These are phyloP conservation scores for Etheostoma spectabile DNA, from an alignment of 2,113 vertebrate genomes.

Conservation along the genomic window DNA sequence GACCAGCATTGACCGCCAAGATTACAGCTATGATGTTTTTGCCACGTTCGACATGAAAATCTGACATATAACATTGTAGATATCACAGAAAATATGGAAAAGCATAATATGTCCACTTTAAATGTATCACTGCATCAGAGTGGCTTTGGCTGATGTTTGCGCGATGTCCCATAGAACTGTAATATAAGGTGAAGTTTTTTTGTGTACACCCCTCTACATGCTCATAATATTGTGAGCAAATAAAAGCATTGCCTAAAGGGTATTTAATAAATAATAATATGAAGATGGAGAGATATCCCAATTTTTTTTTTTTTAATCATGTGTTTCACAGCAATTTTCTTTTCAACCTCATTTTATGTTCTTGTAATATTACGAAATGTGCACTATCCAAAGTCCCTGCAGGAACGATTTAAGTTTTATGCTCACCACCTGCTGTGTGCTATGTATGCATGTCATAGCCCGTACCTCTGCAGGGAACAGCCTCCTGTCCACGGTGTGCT, in stretches of 20 bases:
- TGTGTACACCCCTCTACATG: neutral
- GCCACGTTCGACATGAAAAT: too few species aligned
- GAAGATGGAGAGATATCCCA: neutral
- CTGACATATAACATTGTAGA: too few species aligned
- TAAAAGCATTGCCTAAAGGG: neutral
- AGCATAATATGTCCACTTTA: too few species aligned
- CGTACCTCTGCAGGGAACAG: conserved; percentile 95
- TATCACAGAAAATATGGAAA: too few species aligned
- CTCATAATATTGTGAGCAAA: neutral
- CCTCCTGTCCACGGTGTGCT: conserved; percentile 93
- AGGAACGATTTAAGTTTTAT: neutral
- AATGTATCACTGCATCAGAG: neutral
- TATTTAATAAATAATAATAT: neutral
- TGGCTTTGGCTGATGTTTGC: neutral
- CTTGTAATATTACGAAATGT: neutral
- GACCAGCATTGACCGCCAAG: neutral
- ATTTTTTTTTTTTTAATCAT: neutral
- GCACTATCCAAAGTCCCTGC: neutral
- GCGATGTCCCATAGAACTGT: neutral
- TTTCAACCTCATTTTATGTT: neutral
- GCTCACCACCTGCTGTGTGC: neutral
- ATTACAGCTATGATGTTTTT: too few species aligned
- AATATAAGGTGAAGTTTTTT: neutral
- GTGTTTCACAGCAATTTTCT: neutral
- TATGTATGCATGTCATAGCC: neutral